Evolutionary conservation across 1,140 invertebrate genomes (phyloP), one percentile per base, ranked within the genome.

Genomic region (Alviniconcha marisindica): DNA sequence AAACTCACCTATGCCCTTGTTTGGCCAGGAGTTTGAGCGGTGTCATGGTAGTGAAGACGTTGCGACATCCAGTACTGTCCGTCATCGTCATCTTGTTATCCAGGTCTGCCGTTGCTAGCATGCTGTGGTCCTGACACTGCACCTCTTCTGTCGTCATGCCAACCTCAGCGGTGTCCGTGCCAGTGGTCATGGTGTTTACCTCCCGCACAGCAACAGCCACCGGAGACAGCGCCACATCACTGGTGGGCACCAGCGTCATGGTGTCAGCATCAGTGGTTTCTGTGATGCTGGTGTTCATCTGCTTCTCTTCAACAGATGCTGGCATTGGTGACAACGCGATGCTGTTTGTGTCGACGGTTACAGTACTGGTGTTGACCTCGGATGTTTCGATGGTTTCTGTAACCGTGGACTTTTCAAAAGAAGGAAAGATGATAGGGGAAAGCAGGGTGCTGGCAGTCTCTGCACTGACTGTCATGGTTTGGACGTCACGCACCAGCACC

Each of bases 1-100:
- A n/a, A n/a, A n/a, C 51, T 83, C 77, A 88, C 87, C 86, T 85
- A 21, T 81, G 79, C 12, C 85, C 89, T 77, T 84, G 83, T 78
- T 88, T 89, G 14, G 77, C 83, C 18, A 85, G 79, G n/a, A 83
- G 10, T 76, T 88, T 90, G 1, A 90, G 38, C 60, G 89, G 89
- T 42, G 89, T 90, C 89, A 90, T 90, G 5, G 82, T 69, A 10
- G 89, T 88, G 40, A 71, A 80, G 24, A 48, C 80, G 51, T 56
- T 83, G 48, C 48, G 44, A 63, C 33, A 28, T 10, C 42, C 56
- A 18, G 28, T 77, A 5, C 38, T 48, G 38, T 87, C 86, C 60
- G 86, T 87, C 86, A 87, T 87, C 21, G 83, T 87, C n/a, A 63
- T 76, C 48, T 83, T 76, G 71, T 69, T 77, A 7, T 42, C 33